These are phyloP conservation scores for Piaya cayana DNA, from an alignment of 2,113 vertebrate genomes.

Conservation along the genomic window DNA sequence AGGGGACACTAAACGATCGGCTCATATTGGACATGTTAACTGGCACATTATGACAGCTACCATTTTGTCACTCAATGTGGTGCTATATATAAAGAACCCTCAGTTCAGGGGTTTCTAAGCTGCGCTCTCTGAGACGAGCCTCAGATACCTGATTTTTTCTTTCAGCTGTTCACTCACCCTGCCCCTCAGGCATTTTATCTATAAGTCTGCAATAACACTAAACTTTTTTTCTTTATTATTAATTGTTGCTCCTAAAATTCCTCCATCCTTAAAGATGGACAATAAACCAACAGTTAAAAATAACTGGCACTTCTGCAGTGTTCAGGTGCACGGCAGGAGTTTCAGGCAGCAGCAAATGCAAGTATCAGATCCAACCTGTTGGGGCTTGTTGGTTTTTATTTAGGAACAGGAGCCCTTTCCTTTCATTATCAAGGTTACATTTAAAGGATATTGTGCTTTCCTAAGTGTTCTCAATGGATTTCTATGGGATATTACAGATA, in stretches of 20 bases:
- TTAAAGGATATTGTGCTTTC: slow-evolving; percentile 56
- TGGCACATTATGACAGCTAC: slow-evolving; percentile 84
- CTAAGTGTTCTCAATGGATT: slow-evolving; percentile 54
- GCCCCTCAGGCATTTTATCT: neutral
- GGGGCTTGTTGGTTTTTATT: slow-evolving; percentile 60
- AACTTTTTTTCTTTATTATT: neutral
- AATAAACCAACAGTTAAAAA: slow-evolving; percentile 32
- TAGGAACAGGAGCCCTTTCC: slow-evolving; percentile 43
- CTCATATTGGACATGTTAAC: slow-evolving; percentile 82
- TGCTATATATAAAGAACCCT: slow-evolving; percentile 60
- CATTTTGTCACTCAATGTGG: slow-evolving; percentile 78
- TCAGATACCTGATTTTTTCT: neutral
- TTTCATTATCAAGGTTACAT: slow-evolving; percentile 62
- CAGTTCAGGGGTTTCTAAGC: slow-evolving; percentile 26
- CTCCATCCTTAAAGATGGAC: slow-evolving; percentile 41
- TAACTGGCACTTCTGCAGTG: slow-evolving; percentile 33
- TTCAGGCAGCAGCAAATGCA: slow-evolving; percentile 19
- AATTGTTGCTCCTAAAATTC: neutral
- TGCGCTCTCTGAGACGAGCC: neutral
- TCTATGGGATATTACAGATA: slow-evolving; percentile 38
- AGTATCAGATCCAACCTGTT: slow-evolving; percentile 30
- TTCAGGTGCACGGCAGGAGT: slow-evolving; percentile 19
- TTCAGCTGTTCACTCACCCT: neutral
- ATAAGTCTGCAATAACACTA: neutral
- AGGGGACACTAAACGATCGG: slow-evolving; percentile 78